These are phyloP conservation scores for Luffia ferchaultella DNA, from an alignment of 2,888 invertebrate genomes.

Conservation along the genomic window DNA sequence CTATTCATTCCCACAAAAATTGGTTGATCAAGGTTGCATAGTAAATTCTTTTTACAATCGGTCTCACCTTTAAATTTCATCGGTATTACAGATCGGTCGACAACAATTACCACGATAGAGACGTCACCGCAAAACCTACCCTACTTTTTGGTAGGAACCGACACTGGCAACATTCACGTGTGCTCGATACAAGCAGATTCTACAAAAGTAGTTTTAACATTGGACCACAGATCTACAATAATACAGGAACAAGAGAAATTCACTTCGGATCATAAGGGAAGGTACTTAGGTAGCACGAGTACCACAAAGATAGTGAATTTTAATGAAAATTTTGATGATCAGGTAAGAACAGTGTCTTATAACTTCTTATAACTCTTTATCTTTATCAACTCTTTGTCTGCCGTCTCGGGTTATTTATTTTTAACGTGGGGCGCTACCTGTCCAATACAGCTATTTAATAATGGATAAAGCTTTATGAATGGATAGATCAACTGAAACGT, in stretches of 20 bases:
- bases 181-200: conserved; percentile 31
- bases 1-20: too few relatives aligned
- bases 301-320: not conserved
- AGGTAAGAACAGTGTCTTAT: not conserved
- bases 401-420: too few relatives aligned
- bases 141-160: conserved; percentile 43
- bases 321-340: not conserved
- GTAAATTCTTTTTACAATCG: too few relatives aligned
- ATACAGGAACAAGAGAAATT: conserved; percentile 21
- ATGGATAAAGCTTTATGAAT: too few relatives aligned
- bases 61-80: too few relatives aligned
- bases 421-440: too few relatives aligned
- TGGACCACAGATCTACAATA: conserved; percentile 38
- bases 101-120: conserved; percentile 35
- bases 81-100: conserved; percentile 34
- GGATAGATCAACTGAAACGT: too few relatives aligned
- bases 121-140: conserved; percentile 30
- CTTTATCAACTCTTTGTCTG: not conserved
- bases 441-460: too few relatives aligned
- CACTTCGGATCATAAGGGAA: conserved; percentile 33
- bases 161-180: conserved; percentile 37
- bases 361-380: not conserved
- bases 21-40: too few relatives aligned
- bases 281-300: conserved; percentile 27
- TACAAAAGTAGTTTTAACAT: conserved; percentile 32